Evolutionary conservation across 2,113 vertebrate genomes (phyloP).

Genomic region (Xyrauchen texanus): DNA sequence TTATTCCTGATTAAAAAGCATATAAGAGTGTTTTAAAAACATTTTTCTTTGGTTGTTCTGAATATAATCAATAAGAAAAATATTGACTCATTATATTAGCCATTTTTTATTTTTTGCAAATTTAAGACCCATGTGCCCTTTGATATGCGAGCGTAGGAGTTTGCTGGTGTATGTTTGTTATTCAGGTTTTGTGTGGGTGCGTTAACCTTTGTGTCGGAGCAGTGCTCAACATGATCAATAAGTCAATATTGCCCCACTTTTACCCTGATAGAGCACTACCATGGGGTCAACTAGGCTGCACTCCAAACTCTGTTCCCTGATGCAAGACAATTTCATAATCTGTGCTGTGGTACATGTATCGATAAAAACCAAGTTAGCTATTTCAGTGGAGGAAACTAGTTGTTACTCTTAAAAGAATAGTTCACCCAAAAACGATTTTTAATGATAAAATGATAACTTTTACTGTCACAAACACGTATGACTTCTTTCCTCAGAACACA

Average conservation of each 20-base stretch:
- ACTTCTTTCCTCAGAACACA: too few relatives aligned
- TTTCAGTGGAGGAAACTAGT: neutral
- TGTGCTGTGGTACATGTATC: neutral
- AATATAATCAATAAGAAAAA: too few relatives aligned
- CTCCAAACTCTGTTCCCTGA: neutral
- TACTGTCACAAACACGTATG: too few relatives aligned
- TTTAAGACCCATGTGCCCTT: neutral
- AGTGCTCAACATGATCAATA: neutral
- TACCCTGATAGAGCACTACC: neutral
- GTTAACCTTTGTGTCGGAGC: slow-evolving; percentile 14
- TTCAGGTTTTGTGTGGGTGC: slow-evolving; percentile 17
- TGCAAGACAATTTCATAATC: slow-evolving; percentile 21
- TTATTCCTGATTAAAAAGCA: too few relatives aligned
- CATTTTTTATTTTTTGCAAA: too few relatives aligned
- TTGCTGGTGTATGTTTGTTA: slow-evolving; percentile 1
- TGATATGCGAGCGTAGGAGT: neutral
- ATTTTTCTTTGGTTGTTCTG: too few relatives aligned
- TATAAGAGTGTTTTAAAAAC: too few relatives aligned
- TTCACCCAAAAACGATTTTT: neutral
- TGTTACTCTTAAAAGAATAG: neutral
- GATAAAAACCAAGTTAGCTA: slow-evolving; percentile 3
- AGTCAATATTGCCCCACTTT: slow-evolving; percentile 36
- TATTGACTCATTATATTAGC: too few relatives aligned
- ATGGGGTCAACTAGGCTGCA: neutral
- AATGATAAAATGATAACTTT: too few relatives aligned